A percentile compares a stretch with the other conserved stretches of the same genome.
These are phyloP conservation scores for Laticauda colubrina DNA, from an alignment of 2,113 vertebrate genomes.

Conservation along the genomic window DNA sequence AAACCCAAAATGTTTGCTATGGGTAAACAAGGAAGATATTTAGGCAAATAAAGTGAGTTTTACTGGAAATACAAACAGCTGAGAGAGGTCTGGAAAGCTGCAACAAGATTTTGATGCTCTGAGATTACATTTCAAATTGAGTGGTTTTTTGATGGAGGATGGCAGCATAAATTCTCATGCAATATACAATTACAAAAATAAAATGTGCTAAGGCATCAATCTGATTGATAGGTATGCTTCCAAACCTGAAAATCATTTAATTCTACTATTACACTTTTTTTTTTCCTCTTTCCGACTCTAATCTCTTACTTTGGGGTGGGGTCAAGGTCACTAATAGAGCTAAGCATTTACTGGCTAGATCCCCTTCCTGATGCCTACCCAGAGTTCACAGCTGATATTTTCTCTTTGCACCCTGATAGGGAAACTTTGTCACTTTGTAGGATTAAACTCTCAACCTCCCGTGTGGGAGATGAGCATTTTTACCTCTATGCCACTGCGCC, in stretches of 20 bases:
- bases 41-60: neutral
- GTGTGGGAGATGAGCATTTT: neutral
- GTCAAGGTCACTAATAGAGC: neutral
- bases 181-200: neutral
- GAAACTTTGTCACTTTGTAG: neutral
- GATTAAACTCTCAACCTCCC: neutral
- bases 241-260: neutral
- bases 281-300: neutral
- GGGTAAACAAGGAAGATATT: neutral
- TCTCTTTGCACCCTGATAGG: neutral
- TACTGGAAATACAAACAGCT: neutral
- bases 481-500: neutral
- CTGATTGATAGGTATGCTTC: neutral
- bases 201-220: neutral
- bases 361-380: neutral
- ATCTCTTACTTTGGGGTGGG: neutral
- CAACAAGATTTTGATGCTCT: neutral
- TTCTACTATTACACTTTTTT: neutral
- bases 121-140: neutral
- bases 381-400: neutral
- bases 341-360: neutral
- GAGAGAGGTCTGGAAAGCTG: neutral
- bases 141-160: neutral
- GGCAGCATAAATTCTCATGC: neutral
- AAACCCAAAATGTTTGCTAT: neutral